phyloP scores from a whole-genome alignment of 2,797 vertebrate genomes.

The Sardinella longiceps region DNA sequence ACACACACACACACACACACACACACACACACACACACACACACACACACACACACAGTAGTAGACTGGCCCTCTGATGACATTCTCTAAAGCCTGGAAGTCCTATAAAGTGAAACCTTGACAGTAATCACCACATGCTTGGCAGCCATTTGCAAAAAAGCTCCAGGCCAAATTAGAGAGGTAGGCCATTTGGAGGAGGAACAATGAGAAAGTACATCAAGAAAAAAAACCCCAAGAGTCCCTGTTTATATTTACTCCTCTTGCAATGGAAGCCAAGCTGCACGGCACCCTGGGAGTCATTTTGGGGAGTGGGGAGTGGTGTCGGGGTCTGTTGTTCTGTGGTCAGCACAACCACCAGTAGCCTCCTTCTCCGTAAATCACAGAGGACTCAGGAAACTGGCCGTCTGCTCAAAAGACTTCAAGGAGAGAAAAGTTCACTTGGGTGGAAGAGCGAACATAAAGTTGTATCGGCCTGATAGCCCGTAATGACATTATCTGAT shows the following conservation, averaged over 20 bases:
- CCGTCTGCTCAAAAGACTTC: conserved; percentile 48
- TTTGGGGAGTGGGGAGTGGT: background rate
- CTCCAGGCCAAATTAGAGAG: conserved; percentile 33
- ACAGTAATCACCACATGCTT: conserved; percentile 43
- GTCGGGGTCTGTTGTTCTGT: background rate
- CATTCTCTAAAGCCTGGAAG: conserved; percentile 50
- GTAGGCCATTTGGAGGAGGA: background rate
- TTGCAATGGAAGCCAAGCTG: conserved; percentile 46
- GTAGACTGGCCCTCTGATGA: conserved; percentile 39
- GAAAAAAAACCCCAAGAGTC: conserved; percentile 45
- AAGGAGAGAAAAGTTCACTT: conserved; percentile 46
- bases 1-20: background rate
- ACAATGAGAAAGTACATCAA: conserved; percentile 37
- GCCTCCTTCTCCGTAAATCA: conserved; percentile 54
- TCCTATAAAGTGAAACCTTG: conserved; percentile 49
- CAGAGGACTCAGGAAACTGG: conserved; percentile 56
- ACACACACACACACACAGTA: conserved; percentile 24
- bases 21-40: background rate
- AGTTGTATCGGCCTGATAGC: conserved; percentile 33
- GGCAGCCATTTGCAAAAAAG: conserved; percentile 51
- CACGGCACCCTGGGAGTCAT: conserved; percentile 49
- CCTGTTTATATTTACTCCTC: conserved; percentile 59
- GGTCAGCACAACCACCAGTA: conserved; percentile 2
- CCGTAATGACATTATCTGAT: conserved; percentile 23
- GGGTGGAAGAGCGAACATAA: conserved; percentile 46